These are phyloP conservation scores for Oreamnos americanus DNA, from an alignment of 2,113 vertebrate species.

Conservation along the genomic window DNA sequence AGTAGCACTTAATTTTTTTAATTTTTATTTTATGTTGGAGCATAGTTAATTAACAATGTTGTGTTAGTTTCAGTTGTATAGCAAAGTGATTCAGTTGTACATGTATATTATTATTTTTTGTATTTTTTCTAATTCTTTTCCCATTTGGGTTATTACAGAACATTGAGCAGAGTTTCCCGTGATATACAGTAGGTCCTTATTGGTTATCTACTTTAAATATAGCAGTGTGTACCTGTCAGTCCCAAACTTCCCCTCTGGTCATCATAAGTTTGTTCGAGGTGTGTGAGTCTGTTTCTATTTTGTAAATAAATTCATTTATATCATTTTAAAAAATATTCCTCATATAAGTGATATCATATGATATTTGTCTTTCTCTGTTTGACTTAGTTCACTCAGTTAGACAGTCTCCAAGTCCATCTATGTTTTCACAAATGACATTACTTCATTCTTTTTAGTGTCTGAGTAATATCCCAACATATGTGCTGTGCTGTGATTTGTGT, in stretches of 20 bases:
- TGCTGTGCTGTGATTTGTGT: not conserved
- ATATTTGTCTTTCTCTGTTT: not conserved
- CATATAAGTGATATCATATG: not conserved
- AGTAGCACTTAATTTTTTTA: not conserved
- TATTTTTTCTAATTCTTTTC: not conserved
- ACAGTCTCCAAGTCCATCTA: not conserved
- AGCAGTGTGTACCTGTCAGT: not conserved
- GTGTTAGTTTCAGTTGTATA: not conserved
- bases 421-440: not conserved
- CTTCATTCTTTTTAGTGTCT: not conserved
- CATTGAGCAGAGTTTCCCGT: accelerated
- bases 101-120: not conserved
- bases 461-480: not conserved
- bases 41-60: not conserved
- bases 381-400: not conserved
- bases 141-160: not conserved
- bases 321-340: no score
- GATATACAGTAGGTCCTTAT: not conserved
- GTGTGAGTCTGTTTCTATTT: not conserved
- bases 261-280: not conserved
- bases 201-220: not conserved
- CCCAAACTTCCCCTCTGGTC: not conserved
- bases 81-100: not conserved
- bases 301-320: not conserved
- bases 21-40: not conserved